Conservation (phyloP, 2,113 vertebrate genomes). For the Bos javanicus region DNA sequence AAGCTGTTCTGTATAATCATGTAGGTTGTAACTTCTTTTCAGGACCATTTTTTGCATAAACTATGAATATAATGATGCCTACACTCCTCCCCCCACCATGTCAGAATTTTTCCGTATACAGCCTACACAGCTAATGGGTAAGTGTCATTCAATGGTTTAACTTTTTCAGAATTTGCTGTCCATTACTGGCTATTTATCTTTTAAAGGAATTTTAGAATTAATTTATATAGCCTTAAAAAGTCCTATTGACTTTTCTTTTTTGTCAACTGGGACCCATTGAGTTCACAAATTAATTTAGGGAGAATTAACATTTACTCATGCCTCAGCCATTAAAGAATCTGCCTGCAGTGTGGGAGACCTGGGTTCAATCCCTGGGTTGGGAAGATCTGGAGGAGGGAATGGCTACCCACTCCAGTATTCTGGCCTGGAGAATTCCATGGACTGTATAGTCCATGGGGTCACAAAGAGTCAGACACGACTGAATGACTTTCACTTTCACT, state of each 20-base stretch:
- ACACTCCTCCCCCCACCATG: background rate
- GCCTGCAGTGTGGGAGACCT: background rate
- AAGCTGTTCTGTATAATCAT: background rate
- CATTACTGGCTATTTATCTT: background rate
- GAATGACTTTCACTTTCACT: background rate
- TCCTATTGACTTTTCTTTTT: background rate
- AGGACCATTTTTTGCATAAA: background rate
- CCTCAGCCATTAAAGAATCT: background rate
- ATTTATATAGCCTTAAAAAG: background rate
- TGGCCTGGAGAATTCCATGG: background rate
- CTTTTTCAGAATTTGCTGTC: background rate
- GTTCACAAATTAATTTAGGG: slow-evolving; percentile 6
- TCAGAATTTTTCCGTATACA: background rate
- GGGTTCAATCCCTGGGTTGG: background rate
- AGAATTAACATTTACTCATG: background rate
- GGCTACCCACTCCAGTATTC: background rate
- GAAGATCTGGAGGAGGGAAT: background rate
- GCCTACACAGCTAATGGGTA: background rate
- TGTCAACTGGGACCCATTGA: background rate
- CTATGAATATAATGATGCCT: background rate
- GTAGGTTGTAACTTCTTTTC: background rate
- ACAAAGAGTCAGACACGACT: background rate
- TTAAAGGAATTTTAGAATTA: background rate
- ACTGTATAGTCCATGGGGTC: background rate
- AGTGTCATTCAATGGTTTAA: background rate